Percentiles rank a stretch among this genome's conserved stretches.
Evolutionary conservation across 2,797 vertebrate species (phyloP).

Genomic region (Aythya fuligula): DNA sequence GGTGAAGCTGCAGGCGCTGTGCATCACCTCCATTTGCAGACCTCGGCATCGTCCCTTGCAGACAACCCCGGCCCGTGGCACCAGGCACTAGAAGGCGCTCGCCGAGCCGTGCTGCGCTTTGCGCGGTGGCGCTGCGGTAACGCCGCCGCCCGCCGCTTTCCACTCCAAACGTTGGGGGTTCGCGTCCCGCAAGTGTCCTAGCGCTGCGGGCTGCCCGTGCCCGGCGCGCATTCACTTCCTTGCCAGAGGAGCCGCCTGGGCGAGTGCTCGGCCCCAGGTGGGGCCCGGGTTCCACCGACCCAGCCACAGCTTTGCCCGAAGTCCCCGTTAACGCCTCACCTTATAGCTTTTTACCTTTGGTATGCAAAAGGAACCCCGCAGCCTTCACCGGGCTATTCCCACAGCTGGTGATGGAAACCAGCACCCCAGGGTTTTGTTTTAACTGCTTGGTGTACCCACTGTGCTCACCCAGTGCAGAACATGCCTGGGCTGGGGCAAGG

Average conservation of each 20-base stretch:
- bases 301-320: constrained; percentile 54
- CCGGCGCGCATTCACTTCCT: constrained; percentile 67
- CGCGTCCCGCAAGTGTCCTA: constrained; percentile 68
- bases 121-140: not conserved
- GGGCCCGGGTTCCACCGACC: constrained; percentile 69
- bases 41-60: accelerated
- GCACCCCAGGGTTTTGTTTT: accelerated
- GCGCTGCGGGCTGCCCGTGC: constrained; percentile 58
- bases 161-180: accelerated
- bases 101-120: accelerated
- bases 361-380: too few species aligned
- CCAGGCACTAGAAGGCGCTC: not conserved
- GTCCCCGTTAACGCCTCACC: accelerated
- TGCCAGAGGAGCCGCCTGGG: constrained; percentile 64
- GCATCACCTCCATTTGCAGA: accelerated
- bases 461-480: accelerated
- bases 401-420: not conserved
- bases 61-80: accelerated
- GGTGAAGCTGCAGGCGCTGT: accelerated
- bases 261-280: constrained; percentile 64
- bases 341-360: too few species aligned
- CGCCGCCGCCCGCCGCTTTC: accelerated
- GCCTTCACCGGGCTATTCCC: not conserved
- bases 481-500: accelerated
- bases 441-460: accelerated